phyloP scores from a whole-genome alignment of 2,797 vertebrate genomes.

The Discoglossus pictus region DNA sequence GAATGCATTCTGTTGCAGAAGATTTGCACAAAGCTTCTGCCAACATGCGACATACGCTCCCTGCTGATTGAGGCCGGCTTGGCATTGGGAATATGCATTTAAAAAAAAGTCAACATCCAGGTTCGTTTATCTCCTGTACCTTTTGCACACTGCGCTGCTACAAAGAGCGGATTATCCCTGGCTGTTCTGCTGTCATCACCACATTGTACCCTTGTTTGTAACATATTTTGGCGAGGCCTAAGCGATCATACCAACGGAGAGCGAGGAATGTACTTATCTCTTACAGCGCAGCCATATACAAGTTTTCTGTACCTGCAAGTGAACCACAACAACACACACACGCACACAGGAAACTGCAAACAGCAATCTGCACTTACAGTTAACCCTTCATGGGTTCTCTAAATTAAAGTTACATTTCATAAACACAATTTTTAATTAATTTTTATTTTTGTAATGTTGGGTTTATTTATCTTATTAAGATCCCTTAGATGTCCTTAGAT shows the following conservation, averaged over 20 bases:
- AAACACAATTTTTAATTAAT: no score
- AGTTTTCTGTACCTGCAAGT: background rate
- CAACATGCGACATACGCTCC: no score
- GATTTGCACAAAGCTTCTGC: no score
- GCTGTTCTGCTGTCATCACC: constrained; percentile 28
- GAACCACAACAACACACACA: constrained; percentile 6
- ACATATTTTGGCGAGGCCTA: constrained; percentile 16
- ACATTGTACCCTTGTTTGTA: constrained; percentile 18
- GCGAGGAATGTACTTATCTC: constrained; percentile 5
- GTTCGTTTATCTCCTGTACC: background rate
- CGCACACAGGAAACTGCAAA: background rate
- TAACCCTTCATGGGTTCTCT: no score
- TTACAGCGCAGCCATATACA: background rate
- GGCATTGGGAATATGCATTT: background rate
- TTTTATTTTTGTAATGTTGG: no score
- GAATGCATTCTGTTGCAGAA: no score
- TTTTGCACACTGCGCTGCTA: background rate
- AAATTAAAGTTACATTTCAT: no score
- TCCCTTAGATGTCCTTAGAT: no score
- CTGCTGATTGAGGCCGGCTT: background rate
- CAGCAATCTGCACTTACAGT: background rate
- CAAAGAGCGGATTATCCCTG: constrained; percentile 7
- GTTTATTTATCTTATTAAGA: no score
- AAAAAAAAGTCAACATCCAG: background rate
- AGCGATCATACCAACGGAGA: background rate